Evolutionary conservation across 2,888 invertebrate genomes (phyloP).

Genomic region (Tachina fera): DNA sequence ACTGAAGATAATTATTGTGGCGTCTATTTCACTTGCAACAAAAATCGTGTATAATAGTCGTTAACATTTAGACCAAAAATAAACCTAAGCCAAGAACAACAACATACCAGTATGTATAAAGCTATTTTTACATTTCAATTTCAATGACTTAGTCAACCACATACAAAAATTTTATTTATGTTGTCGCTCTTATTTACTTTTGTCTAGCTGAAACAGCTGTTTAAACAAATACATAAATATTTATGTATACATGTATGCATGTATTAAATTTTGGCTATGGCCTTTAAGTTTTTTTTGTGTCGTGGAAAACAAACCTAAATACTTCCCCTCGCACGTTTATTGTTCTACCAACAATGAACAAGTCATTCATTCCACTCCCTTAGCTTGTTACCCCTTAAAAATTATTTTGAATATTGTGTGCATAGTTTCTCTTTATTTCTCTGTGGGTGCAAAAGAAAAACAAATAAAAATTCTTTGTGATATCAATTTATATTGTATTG

Average conservation of each 20-base stretch:
- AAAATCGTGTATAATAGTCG: constrained; percentile 61
- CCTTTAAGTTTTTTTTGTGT: constrained; percentile 7
- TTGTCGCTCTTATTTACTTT: constrained; percentile 23
- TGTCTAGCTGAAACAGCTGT: constrained; percentile 61
- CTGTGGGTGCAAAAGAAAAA: neutral
- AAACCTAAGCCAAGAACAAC: constrained; percentile 13
- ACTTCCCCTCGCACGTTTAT: constrained; percentile 25
- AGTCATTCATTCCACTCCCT: constrained; percentile 47
- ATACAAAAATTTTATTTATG: constrained; percentile 9
- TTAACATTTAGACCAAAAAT: constrained; percentile 65
- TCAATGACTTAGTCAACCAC: neutral
- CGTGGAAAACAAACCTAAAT: neutral
- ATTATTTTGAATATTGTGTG: neutral
- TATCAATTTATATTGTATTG: constrained; percentile 61
- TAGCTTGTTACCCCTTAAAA: neutral
- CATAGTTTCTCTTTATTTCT: neutral
- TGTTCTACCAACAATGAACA: constrained; percentile 31
- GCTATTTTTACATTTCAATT: neutral
- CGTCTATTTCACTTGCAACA: constrained; percentile 46
- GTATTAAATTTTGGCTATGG: neutral
- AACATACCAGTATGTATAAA: neutral
- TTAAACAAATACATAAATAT: constrained; percentile 50
- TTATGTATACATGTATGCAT: too few species aligned
- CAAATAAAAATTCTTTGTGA: constrained; percentile 60
- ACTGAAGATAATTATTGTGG: constrained; percentile 43